A percentile compares a stretch with the other conserved stretches of the same genome.
phyloP scores from a whole-genome alignment of 1,140 invertebrate genomes.

The Penaeus japonicus region DNA sequence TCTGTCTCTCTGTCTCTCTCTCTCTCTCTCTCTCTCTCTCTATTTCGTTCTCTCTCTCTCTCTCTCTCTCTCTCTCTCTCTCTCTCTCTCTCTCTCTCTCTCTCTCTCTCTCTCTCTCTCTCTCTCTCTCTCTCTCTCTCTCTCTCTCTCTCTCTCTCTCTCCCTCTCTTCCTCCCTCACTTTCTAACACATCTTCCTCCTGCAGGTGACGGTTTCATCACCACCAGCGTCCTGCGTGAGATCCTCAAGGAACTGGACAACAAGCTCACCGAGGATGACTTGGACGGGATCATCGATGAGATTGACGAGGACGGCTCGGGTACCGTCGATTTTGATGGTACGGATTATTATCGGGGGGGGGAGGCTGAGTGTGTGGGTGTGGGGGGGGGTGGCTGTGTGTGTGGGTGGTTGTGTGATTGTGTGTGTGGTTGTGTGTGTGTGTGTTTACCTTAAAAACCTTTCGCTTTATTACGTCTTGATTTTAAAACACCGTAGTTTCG shows the following conservation, averaged over 20 bases:
- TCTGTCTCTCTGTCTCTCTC: neutral
- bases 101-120: constrained; percentile 23
- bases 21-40: neutral
- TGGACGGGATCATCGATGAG: constrained; percentile 91
- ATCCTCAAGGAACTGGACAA: constrained; percentile 90
- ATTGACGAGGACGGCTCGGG: constrained; percentile 74
- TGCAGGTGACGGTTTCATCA: constrained; percentile 92
- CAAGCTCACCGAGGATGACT: constrained; percentile 85
- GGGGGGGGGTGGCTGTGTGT: neutral
- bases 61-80: constrained; percentile 7
- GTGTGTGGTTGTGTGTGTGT: too few species aligned
- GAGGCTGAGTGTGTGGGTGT: too few species aligned
- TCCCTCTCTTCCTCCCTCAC: neutral
- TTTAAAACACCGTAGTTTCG: too few species aligned
- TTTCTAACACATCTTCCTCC: neutral
- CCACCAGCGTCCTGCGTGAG: constrained; percentile 89
- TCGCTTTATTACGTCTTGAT: too few species aligned
- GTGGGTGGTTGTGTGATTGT: too few species aligned
- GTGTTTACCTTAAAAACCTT: too few species aligned
- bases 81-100: constrained; percentile 20
- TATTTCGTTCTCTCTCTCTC: neutral
- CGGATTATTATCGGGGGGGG: neutral
- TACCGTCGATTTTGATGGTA: constrained; percentile 63
- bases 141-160: too few species aligned
- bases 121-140: neutral